phyloP scores from a whole-genome alignment of 2,888 invertebrate genomes.

The Drosophila anomalata region DNA sequence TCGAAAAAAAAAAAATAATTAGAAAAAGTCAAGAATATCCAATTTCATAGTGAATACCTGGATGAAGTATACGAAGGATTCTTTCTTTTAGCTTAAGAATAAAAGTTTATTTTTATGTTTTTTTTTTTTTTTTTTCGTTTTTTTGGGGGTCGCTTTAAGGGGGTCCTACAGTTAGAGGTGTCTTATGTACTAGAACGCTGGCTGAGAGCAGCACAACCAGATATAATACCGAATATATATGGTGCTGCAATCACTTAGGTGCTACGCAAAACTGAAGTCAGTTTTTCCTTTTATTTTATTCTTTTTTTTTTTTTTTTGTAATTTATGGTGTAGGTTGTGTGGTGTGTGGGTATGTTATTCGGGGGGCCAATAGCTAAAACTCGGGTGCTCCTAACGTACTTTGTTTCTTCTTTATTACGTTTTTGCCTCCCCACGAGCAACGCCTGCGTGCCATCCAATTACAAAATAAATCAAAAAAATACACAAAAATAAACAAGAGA shows the following conservation, averaged over 20 bases:
- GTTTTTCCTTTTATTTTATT: not conserved
- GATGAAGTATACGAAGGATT: not conserved
- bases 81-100: not conserved
- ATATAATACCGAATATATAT: constrained; percentile 29
- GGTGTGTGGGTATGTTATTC: not conserved
- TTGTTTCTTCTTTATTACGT: not conserved
- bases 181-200: constrained; percentile 22
- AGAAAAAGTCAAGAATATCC: not conserved
- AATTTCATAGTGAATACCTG: not conserved
- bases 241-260: constrained; percentile 22
- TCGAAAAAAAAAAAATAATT: not conserved
- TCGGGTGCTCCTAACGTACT: not conserved
- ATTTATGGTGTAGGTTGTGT: not conserved
- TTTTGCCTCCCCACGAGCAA: not conserved
- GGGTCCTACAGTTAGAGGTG: constrained; percentile 4
- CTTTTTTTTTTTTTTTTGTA: not conserved
- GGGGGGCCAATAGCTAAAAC: not conserved
- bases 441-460: not conserved
- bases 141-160: not conserved
- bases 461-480: not conserved
- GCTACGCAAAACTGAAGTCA: constrained; percentile 10
- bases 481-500: constrained; percentile 1
- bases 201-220: constrained; percentile 23
- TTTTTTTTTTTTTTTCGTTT: not conserved
- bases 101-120: not conserved